Conservation (phyloP, 2,113 vertebrate species). For the Nesoenas mayeri region DNA sequence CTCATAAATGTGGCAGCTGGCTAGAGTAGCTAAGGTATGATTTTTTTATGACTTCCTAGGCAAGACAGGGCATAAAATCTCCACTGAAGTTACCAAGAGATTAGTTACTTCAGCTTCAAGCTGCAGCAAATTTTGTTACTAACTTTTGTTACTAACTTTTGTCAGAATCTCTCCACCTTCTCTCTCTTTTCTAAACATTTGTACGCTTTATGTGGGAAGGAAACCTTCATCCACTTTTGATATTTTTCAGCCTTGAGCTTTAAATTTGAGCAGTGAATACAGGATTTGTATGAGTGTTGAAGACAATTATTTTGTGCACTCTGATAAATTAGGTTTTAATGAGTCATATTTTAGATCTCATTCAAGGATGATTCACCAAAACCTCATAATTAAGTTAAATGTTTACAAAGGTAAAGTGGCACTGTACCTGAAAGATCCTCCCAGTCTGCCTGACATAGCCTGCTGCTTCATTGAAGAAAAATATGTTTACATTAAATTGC, state of each 20-base stretch:
- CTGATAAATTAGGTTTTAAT: not conserved
- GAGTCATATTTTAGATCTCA: not conserved
- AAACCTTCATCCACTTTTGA: not conserved
- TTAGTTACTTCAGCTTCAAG: conserved; percentile 8
- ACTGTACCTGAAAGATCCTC: not conserved
- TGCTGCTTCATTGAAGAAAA: not conserved
- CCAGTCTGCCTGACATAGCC: not conserved
- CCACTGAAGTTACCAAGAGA: not conserved
- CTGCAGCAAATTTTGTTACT: not conserved
- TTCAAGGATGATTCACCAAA: not conserved
- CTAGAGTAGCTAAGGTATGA: not conserved
- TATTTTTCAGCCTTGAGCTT: not conserved
- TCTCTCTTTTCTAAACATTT: not conserved
- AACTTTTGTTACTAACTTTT: not conserved
- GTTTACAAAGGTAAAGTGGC: not conserved
- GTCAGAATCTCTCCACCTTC: not conserved
- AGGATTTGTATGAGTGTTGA: not conserved
- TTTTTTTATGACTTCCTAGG: conserved; percentile 31
- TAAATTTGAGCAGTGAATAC: not conserved
- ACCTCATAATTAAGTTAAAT: not conserved
- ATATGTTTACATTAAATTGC: not conserved
- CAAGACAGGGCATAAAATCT: conserved; percentile 17
- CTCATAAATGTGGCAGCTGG: conserved; percentile 32
- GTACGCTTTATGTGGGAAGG: not conserved
- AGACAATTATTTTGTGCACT: not conserved